phyloP scores from a whole-genome alignment of 2,888 invertebrate genomes.

The Dicyrtomina minuta region DNA sequence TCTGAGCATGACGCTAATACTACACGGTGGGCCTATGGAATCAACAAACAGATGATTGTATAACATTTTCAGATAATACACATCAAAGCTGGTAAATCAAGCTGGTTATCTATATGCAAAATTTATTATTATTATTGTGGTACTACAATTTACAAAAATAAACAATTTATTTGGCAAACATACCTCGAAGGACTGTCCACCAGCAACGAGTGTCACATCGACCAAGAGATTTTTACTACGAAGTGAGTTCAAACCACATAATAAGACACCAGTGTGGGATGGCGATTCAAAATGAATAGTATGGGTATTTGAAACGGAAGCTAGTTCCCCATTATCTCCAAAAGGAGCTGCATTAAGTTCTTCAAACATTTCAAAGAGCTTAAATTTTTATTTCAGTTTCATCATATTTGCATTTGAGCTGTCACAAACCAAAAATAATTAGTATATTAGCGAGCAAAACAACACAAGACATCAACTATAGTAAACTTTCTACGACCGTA shows the following conservation, averaged over 20 bases:
- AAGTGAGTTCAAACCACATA: conserved; percentile 65
- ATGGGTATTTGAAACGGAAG: conserved; percentile 46
- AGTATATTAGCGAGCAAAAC: too few species aligned
- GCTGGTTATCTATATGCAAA: too few species aligned
- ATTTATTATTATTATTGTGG: too few species aligned
- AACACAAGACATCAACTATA: too few species aligned
- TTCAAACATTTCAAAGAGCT: conserved; percentile 32
- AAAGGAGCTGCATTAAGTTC: conserved; percentile 33
- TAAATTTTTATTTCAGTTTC: too few species aligned
- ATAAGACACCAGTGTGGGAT: conserved; percentile 62
- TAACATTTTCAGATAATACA: too few species aligned
- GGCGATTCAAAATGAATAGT: conserved; percentile 61
- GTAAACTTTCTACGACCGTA: too few species aligned
- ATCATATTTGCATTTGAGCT: not conserved
- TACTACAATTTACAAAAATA: too few species aligned
- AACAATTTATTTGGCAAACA: too few species aligned
- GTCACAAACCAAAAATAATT: too few species aligned
- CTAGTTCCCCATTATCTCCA: conserved; percentile 42
- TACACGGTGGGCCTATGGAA: conserved; percentile 66
- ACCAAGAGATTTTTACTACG: conserved; percentile 65
- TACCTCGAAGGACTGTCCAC: conserved; percentile 65
- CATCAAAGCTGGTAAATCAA: too few species aligned
- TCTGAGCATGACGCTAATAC: conserved; percentile 72
- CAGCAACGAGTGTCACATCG: conserved; percentile 69
- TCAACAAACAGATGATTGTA: too few species aligned